These are phyloP conservation scores for Papilio aristodemus DNA, from an alignment of 1,140 invertebrate genomes.

Conservation along the genomic window DNA sequence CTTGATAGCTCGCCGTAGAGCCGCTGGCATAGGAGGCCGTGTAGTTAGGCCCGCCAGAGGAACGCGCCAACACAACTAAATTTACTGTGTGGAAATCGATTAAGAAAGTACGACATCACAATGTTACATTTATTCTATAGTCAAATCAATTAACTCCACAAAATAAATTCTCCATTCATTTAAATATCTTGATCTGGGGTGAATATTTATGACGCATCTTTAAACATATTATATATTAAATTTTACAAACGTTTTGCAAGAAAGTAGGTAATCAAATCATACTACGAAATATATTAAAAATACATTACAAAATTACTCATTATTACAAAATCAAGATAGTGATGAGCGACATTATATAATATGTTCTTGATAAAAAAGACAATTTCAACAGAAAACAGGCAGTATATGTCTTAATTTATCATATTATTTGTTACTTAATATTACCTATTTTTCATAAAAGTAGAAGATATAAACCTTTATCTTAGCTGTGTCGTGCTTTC, in stretches of 20 bases:
- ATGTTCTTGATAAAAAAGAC: no score
- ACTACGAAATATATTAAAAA: no score
- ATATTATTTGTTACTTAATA: neutral
- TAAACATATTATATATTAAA: neutral
- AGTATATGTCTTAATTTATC: no score
- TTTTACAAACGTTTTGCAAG: neutral
- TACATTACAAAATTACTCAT: no score
- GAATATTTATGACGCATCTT: no score
- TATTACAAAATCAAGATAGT: no score
- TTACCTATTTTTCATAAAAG: neutral
- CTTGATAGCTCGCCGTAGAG: slow-evolving; percentile 60
- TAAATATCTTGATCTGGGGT: no score
- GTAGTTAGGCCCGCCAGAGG: slow-evolving; percentile 56
- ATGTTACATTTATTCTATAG: neutral
- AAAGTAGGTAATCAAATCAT: neutral
- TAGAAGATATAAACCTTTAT: neutral
- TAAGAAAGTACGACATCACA: neutral
- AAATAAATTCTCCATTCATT: no score
- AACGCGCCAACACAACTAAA: slow-evolving; percentile 47
- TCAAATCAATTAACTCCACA: neutral
- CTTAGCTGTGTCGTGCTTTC: neutral
- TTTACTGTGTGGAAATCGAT: neutral
- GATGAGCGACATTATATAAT: no score
- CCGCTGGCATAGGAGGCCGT: slow-evolving; percentile 58
- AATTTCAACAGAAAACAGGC: no score